Evolutionary conservation across 2,797 vertebrate genomes (phyloP), one percentile per base, ranked within the genome.

Genomic region (Neosilurus mollespiculum): DNA sequence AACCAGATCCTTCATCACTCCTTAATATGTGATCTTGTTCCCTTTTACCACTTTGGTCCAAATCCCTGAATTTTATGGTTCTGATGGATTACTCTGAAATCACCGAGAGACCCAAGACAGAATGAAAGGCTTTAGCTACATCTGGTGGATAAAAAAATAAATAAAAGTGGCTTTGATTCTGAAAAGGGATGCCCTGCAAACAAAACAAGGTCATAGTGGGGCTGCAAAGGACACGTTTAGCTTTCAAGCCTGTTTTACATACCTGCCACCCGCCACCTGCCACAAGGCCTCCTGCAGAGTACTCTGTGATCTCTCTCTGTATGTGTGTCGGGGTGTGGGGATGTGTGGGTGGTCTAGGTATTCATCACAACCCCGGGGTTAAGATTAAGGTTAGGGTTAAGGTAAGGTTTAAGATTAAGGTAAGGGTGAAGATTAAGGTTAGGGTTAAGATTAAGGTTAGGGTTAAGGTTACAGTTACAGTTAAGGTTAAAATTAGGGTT

Each of bases 81-180:
- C 30, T 22, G 15, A 51, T 54, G 12, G 16, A 10, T 72, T 71
- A 53, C 12, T 49, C 37, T 15, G 69, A 34, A 24, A 58, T 58
- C 53, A 59, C 54, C 11, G 72, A 75, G 72, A 75, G 9, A 73
- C 51, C 8, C 5, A 49, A n/a, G 22, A 3, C 24, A 4, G 24
- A 30, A 71, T 51, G 30, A 78, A 62, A 81, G 69, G 15, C 80
- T 77, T 83, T 84, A 67, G 83, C 86, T 80, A 82, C 86, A 80
- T 83, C 83, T 80, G 80, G 71, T 87, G 80, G 83, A 11, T 61
- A n/a, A 58, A 75, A 22, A 24, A 43, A 24, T 10, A 2, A 26
- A 34, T 54, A 73, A 54, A 18, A 11, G 16, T 34, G 34, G 18
- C 7, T 59, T 61, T 61, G 8, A 61, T 59, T 77, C 56, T 10